Evolutionary conservation across 2,888 invertebrate species (phyloP).

Genomic region (Panorpa germanica): DNA sequence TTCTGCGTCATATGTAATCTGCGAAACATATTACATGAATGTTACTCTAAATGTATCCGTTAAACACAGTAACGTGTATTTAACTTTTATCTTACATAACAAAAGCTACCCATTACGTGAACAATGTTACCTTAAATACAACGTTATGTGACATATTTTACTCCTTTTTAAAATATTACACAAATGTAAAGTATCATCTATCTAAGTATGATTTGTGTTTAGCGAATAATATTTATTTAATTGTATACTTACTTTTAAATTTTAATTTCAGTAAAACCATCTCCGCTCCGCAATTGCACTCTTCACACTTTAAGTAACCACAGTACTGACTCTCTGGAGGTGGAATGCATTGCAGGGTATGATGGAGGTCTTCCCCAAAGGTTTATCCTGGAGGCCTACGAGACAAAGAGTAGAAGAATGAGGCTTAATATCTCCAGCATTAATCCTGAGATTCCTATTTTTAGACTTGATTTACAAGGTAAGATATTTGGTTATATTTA

Average conservation of each 20-base stretch:
- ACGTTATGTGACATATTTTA: neutral
- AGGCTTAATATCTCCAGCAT: constrained; percentile 48
- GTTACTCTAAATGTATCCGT: too few relatives aligned
- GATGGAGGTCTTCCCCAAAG: constrained; percentile 78
- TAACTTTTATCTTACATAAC: too few relatives aligned
- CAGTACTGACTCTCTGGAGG: constrained; percentile 40
- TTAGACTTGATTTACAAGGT: constrained; percentile 31
- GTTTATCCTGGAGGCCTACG: constrained; percentile 67
- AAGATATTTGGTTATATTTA: too few relatives aligned
- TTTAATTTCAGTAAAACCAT: constrained; percentile 46
- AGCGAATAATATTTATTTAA: neutral
- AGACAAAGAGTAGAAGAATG: constrained; percentile 48
- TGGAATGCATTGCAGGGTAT: constrained; percentile 74
- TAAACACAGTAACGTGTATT: too few relatives aligned
- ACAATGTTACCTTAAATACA: too few relatives aligned
- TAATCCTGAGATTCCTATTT: constrained; percentile 35
- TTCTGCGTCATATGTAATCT: too few relatives aligned
- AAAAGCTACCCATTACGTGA: too few relatives aligned
- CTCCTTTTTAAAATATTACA: constrained; percentile 3
- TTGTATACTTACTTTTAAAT: constrained; percentile 11
- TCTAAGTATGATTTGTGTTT: neutral
- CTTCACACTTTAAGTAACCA: constrained; percentile 49
- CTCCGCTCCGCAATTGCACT: constrained; percentile 71
- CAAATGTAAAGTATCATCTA: constrained; percentile 8
- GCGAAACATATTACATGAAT: too few relatives aligned